A percentile compares a stretch with the other conserved stretches of the same genome.
Conservation (phyloP, 2,113 vertebrate genomes). For the Penelope pileata region DNA sequence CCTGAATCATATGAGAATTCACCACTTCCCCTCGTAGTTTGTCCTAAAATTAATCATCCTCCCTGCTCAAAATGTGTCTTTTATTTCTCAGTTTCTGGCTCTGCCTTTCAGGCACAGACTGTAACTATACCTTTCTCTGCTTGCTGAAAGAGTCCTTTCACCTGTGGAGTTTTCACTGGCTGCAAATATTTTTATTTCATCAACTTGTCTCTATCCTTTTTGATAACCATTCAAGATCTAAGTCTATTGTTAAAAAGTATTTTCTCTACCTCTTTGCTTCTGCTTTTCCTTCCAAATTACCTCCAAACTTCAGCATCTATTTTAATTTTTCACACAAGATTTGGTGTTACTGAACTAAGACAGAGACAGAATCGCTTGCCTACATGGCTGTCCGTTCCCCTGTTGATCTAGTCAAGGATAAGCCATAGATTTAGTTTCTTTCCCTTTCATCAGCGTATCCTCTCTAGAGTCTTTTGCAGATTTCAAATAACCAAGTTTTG, state of each 20-base stretch:
- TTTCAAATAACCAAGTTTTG: background rate
- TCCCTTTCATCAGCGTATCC: background rate
- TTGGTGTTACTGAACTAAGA: background rate
- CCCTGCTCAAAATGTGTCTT: background rate
- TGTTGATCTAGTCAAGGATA: background rate
- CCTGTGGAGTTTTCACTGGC: background rate
- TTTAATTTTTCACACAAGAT: background rate
- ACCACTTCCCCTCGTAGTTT: constrained; percentile 16
- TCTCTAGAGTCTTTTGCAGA: background rate
- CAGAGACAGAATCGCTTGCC: background rate
- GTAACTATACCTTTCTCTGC: constrained; percentile 10
- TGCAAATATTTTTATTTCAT: background rate
- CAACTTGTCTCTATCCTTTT: background rate
- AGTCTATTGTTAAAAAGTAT: background rate
- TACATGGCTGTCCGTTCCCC: background rate
- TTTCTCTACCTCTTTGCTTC: background rate
- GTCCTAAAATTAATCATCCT: constrained; percentile 40
- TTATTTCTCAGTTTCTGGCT: constrained; percentile 20
- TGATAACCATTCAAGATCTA: background rate
- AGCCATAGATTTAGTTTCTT: background rate
- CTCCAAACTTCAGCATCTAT: background rate
- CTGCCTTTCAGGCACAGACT: background rate
- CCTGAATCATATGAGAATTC: background rate
- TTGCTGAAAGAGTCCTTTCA: constrained; percentile 48
- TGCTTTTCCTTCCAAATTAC: accelerated